Evolutionary conservation across 2,888 invertebrate genomes (phyloP), one percentile per base, ranked within the genome.

Genomic region (Synanthedon vespiformis): DNA sequence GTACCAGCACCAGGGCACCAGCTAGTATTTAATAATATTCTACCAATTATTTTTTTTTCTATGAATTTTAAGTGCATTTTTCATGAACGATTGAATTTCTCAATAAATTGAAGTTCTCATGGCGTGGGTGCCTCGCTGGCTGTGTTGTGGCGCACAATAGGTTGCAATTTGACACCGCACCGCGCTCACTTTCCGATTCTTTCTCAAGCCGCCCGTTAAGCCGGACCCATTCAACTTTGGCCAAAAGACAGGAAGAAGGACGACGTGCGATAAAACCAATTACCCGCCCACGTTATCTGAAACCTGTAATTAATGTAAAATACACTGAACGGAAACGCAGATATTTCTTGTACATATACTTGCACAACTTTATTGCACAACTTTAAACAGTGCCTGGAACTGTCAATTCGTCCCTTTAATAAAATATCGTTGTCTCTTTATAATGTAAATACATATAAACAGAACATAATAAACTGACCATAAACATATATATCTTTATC

Each of bases 191-290:
- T 77, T 74, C 70, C 71, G 69, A 62, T 60, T 68, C 63, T 67
- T 59, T 62, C 60, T 69, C 66, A 73, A 70, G 69, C 64, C 64
- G 57, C 60, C 59, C 59, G 34, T 34, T 34, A 34, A 34, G 34
- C 34, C 34, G 34, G 58, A 12, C 48, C 68, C 70, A 72, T 74
- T 74, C 68, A 74, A 62, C 65, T 55, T 59, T 51, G 34, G 66
- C 73, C 77, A 81, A 85, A 83, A 80, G 82, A 77, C 87, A 84
- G 87, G 86, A 86, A 86, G 84, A 70, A 77, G 78, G 77, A 83
- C 79, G 80, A 71, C 74, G 74, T 69, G 69, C 77, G 77, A 84
- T 82, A 76, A 72, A 77, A 74, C 83, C 81, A 85, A 86, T 84
- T 81, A 79, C 77, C 77, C 87, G 84, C 87, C 86, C 79, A 77